A percentile compares a stretch with the other conserved stretches of the same genome.
Evolutionary conservation across 2,797 vertebrate genomes (phyloP).

Genomic region (Antrozous pallidus): DNA sequence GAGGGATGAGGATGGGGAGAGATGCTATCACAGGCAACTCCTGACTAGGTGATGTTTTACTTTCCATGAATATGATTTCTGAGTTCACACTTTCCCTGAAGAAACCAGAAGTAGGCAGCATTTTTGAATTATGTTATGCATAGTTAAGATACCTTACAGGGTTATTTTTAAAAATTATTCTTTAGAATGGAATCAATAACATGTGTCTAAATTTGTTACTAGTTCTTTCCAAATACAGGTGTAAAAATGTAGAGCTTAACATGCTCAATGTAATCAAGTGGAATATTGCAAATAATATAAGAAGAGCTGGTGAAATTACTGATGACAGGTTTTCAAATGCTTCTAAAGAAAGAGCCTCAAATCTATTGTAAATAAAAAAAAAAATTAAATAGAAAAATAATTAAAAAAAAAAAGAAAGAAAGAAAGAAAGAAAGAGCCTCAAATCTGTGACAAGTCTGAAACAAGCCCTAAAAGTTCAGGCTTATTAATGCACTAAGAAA

Average conservation of each 20-base stretch:
- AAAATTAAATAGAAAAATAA: no score
- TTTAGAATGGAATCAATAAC: neutral
- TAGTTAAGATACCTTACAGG: neutral
- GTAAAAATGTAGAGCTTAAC: neutral
- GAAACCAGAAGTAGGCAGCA: no score
- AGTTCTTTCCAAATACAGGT: neutral
- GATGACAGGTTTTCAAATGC: neutral
- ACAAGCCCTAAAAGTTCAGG: neutral
- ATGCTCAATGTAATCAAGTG: neutral
- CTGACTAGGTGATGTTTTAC: neutral
- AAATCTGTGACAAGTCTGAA: neutral
- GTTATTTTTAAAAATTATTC: neutral
- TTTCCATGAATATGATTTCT: neutral
- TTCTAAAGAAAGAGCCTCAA: neutral
- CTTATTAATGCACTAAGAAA: neutral
- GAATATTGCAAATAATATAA: neutral
- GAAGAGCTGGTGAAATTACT: neutral
- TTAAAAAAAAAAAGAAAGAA: no score
- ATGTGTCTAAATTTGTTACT: neutral
- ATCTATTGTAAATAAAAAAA: no score
- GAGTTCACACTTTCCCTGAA: neutral
- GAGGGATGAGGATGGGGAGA: no score
- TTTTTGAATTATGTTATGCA: fast-evolving
- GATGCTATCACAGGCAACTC: fast-evolving
- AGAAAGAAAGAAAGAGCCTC: neutral